Percentiles rank a stretch among this genome's conserved stretches.
Evolutionary conservation across 2,888 invertebrate species (phyloP).

Genomic region (Bombylius discolor): DNA sequence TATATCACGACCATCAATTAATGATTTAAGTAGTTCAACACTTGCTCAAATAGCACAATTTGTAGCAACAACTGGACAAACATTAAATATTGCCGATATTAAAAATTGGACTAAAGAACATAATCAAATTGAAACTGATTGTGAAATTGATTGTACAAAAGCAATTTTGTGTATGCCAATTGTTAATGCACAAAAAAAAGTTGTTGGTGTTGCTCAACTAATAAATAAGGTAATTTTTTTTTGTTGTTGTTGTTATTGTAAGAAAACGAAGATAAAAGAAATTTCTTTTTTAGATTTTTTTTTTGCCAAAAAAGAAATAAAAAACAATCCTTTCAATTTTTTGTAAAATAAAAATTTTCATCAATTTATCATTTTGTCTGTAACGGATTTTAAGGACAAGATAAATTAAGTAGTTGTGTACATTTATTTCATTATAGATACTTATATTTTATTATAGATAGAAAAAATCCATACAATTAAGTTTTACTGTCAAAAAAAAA

Average conservation of each 20-base stretch:
- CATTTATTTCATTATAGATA: no score
- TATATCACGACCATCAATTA: conserved; percentile 47
- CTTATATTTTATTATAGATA: no score
- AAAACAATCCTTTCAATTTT: no score
- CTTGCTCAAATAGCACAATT: conserved; percentile 74
- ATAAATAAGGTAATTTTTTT: conserved; percentile 62
- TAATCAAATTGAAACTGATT: conserved; percentile 39
- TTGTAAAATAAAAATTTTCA: no score
- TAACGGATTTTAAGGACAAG: no score
- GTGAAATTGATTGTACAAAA: conserved; percentile 55
- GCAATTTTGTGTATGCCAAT: conserved; percentile 89
- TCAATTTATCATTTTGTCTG: no score
- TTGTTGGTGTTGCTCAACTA: conserved; percentile 83
- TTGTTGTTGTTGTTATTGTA: neutral
- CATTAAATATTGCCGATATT: conserved; percentile 82
- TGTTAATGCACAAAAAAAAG: conserved; percentile 73
- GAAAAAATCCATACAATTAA: no score
- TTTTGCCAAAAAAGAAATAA: no score
- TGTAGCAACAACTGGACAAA: conserved; percentile 76
- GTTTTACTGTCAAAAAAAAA: no score
- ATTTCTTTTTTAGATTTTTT: no score
- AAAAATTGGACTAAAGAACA: conserved; percentile 62
- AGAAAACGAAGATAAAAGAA: no score
- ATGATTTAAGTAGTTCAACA: conserved; percentile 52
- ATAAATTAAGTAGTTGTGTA: no score